phyloP scores from a whole-genome alignment of 2,888 invertebrate species.

The Lasioglossum zephyrum region DNA sequence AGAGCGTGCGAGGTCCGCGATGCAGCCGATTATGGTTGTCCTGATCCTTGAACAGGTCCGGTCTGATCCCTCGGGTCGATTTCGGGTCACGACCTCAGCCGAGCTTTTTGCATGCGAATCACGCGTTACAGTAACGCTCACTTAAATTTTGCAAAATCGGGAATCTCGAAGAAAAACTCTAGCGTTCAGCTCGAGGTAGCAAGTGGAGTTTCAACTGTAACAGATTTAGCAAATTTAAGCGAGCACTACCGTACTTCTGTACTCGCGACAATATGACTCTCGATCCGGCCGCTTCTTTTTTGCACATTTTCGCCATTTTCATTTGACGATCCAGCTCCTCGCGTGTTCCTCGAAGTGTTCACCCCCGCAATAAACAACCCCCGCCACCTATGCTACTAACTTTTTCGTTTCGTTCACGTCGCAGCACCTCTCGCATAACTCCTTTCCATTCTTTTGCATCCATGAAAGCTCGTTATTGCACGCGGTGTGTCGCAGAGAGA shows the following conservation, averaged over 20 bases:
- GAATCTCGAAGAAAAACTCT: not conserved
- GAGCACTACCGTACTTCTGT: not conserved
- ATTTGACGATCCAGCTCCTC: not conserved
- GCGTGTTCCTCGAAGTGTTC: not conserved
- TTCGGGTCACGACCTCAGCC: not conserved
- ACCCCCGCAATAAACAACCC: conserved; percentile 22
- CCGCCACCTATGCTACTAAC: not conserved
- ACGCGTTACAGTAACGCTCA: not conserved
- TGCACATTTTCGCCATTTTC: conserved; percentile 16
- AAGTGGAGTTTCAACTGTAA: not conserved
- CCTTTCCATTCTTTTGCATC: conserved; percentile 28
- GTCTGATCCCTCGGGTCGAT: conserved; percentile 9
- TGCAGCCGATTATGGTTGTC: not conserved
- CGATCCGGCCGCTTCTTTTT: not conserved
- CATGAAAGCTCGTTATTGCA: conserved; percentile 23
- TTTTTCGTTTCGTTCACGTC: conserved; percentile 15
- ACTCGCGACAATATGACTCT: not conserved
- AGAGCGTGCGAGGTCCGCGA: not conserved
- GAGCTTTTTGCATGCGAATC: conserved; percentile 40
- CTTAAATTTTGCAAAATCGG: not conserved
- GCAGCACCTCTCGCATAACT: conserved; percentile 18
- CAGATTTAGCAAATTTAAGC: not conserved
- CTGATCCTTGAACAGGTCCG: not conserved
- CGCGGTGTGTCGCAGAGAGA: conserved; percentile 25
- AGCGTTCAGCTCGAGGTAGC: not conserved